phyloP scores from a whole-genome alignment of 2,113 vertebrate genomes.

The Nyctibius bracteatus region DNA sequence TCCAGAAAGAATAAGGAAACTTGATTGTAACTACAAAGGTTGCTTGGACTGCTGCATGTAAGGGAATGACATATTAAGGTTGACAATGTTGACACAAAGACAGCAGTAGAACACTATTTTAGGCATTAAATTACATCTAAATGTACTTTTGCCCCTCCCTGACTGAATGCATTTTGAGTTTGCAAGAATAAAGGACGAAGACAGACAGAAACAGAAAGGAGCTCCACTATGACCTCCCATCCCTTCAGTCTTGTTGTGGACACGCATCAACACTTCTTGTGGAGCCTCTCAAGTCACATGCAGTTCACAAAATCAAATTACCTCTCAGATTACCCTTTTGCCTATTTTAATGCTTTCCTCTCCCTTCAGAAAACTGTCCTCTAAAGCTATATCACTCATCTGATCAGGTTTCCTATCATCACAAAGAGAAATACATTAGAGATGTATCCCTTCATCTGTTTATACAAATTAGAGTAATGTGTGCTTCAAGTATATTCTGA shows the following conservation, averaged over 20 bases:
- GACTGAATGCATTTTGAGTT: background rate
- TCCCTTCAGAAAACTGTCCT: background rate
- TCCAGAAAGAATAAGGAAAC: background rate
- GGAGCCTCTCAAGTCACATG: conserved; percentile 38
- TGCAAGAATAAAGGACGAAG: background rate
- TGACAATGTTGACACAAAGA: background rate
- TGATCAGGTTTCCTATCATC: conserved; percentile 52
- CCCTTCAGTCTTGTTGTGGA: background rate
- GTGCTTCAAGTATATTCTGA: background rate
- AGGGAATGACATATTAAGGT: background rate
- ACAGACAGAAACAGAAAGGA: background rate
- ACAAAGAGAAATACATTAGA: conserved; percentile 26
- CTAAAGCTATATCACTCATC: background rate
- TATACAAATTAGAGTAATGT: conserved; percentile 35
- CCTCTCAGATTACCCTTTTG: conserved; percentile 33
- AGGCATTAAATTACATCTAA: conserved; percentile 25
- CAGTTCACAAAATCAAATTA: conserved; percentile 67
- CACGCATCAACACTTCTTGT: conserved; percentile 45
- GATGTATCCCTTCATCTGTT: conserved; percentile 11
- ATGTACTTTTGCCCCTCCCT: background rate
- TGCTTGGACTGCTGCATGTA: background rate
- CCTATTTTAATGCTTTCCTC: conserved; percentile 10
- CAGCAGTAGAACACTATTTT: background rate
- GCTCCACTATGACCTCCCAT: background rate
- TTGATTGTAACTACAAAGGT: background rate